These are phyloP conservation scores for Tribolium castaneum DNA, from an alignment of 1,140 invertebrate genomes.

Conservation along the genomic window DNA sequence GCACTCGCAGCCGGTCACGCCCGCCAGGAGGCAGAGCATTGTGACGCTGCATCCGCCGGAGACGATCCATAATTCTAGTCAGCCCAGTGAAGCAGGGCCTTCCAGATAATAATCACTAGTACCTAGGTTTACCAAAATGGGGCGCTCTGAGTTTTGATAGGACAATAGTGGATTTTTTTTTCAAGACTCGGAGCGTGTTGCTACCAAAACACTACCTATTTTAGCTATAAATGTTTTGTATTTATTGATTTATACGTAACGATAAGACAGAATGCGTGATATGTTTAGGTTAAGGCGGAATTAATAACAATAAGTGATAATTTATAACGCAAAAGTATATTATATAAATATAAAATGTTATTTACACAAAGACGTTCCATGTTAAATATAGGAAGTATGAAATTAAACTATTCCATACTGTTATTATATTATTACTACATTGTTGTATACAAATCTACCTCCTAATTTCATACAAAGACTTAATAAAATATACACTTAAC, in stretches of 20 bases:
- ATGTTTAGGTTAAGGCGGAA: constrained; percentile 49
- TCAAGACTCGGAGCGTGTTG: constrained; percentile 33
- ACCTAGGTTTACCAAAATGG: constrained; percentile 43
- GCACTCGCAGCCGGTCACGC: constrained; percentile 55
- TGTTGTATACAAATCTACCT: constrained; percentile 53
- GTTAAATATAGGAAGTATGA: constrained; percentile 48
- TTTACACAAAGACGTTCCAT: constrained; percentile 57
- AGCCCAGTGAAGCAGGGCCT: constrained; percentile 32
- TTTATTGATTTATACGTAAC: constrained; percentile 55
- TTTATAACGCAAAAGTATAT: constrained; percentile 52
- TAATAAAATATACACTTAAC: constrained; percentile 48
- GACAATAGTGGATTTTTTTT: constrained; percentile 6
- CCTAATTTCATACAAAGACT: constrained; percentile 50
- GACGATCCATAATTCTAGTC: constrained; percentile 35
- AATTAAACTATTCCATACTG: constrained; percentile 53
- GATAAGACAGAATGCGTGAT: constrained; percentile 53
- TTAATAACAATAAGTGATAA: constrained; percentile 55
- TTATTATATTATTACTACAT: constrained; percentile 52
- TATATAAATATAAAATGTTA: constrained; percentile 54
- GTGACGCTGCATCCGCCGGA: constrained; percentile 61
- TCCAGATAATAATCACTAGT: constrained; percentile 47
- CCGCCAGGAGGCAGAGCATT: constrained; percentile 58
- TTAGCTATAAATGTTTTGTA: constrained; percentile 51
- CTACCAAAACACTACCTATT: constrained; percentile 45
- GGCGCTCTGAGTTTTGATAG: constrained; percentile 28